Evolutionary conservation across 1,140 invertebrate genomes (phyloP), one percentile per base, ranked within the genome.

Genomic region (Macrobrachium rosenbergii): DNA sequence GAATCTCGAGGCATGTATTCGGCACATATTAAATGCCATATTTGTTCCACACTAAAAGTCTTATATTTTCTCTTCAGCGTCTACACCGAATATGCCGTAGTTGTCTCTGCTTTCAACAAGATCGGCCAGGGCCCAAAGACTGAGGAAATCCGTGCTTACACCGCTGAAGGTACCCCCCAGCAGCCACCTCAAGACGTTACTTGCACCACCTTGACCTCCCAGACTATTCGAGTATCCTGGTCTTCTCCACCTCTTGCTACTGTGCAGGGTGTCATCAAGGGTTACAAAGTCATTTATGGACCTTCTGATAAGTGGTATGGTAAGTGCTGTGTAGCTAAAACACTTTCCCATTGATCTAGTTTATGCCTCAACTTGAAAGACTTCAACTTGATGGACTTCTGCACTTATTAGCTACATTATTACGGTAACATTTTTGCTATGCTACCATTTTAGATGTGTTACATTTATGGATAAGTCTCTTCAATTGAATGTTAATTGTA

Each of bases 281-380:
- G 97, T 45, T 99, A 99, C 93, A 99, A 98, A 93, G 97, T 99
- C 79, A 95, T 99, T 88, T 99, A 98, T 91, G 97, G 97, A 90
- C 96, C 97, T 73, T 96, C 96, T 90, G 96, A 97, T 90, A 94
- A 95, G 80, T 98, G 96, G 96, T 97, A 96, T 93, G 95, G 95
- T 96, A 93, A 95, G 95, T 95, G 90, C 91, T 52, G 84, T 91
- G 59, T 89, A 10, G 89, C 19, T 84, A 91, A n/a, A n/a, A 82
- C 90, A 91, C 58, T 91, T 93, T 77, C 82, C 90, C 60, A 92
- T 17, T 19, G 52, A 52, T 12, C 2, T 14, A 23, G 28, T 45
- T n/a, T 7, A 77, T 88, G 52, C 21, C 0, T 60, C 8, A 28
- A 11, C 88, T 83, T 62, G 16, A 23, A 28, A 16, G 28, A 37